Base-by-base conservation (phyloP, 2,797 vertebrate genomes). In the Stomatorhinus walkeri region DNA sequence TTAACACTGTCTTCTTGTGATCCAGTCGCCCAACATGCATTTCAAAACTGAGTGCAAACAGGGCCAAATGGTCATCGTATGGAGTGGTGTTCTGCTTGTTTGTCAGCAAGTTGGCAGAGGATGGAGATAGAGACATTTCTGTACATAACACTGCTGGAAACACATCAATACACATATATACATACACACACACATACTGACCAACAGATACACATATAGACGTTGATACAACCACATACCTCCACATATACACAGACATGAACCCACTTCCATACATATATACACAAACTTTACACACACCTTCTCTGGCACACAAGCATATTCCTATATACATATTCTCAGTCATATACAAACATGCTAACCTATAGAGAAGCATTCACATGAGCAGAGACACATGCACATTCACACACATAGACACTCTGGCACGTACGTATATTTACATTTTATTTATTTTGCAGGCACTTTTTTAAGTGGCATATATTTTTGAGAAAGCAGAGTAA, bases 301-400 rank as follows among this genome's bases (percentile, higher is more conserved):
- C 43, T 22, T 22, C 40, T 49, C 79, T 22, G 40, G 46, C 43
- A 83, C 79, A 83, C 40, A 49, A 32, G 3, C 46, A 24, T 49
- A 83, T 10, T n/a, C 19, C 22, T 48, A 51, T 43, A 85, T 22
- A 52, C 83, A 85, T 22, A 49, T 49, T 10, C 46, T 48, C 9
- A 85, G 46, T 48, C 46, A 10, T 46, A 85, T 51, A 85, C n/a
- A 52, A 85, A 85, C 83, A 85, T 83, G 79, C 81, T 84, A 9
- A 43, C 79, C 16, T 51, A 51, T 49, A 28, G 40, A 85, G 4
- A 48, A n/a, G n/a, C 48, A 16, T 85, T 28, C 40, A 81, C 19
- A 2, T 43, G 76, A 22, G 48, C 22, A 85, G 46, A 51, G 10
- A 85, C 83, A 28, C 19, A 28, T 46, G 22, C 40, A 24, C 22